Conservation (phyloP, 2,113 vertebrate species). For the Coryphaenoides rupestris region DNA sequence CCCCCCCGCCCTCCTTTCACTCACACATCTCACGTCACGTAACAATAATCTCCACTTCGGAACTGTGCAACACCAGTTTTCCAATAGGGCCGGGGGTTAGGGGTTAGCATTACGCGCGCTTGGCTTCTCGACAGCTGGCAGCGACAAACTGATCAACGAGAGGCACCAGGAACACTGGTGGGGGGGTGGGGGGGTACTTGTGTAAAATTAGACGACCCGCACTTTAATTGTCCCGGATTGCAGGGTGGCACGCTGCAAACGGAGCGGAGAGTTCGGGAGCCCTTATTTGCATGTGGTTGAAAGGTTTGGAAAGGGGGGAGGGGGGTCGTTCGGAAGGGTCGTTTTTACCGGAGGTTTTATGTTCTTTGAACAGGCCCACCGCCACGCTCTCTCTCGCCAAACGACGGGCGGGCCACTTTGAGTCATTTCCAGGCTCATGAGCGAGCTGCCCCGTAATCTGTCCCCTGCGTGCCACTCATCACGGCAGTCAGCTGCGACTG, state of each 20-base stretch:
- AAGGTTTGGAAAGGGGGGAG: slow-evolving; percentile 33
- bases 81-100: too few species aligned
- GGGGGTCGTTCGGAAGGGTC: slow-evolving; percentile 4
- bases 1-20: too few species aligned
- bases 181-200: too few species aligned
- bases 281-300: slow-evolving; percentile 33
- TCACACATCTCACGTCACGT: too few species aligned
- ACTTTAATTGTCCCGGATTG: neutral
- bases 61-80: too few species aligned
- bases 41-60: too few species aligned
- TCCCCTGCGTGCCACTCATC: slow-evolving; percentile 29
- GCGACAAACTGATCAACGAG: too few species aligned
- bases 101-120: too few species aligned
- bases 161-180: too few species aligned
- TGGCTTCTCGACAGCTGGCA: too few species aligned
- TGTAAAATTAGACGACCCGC: too few species aligned
- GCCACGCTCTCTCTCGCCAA: slow-evolving; percentile 2
- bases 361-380: slow-evolving; percentile 12
- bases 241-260: slow-evolving; percentile 6
- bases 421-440: slow-evolving; percentile 40
- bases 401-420: slow-evolving; percentile 35
- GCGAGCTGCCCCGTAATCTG: slow-evolving; percentile 31
- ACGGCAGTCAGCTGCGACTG: neutral
- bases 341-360: slow-evolving; percentile 21
- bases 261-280: slow-evolving; percentile 15